Conservation (phyloP, 2,888 invertebrate species). For the Mesochorus sp. region DNA sequence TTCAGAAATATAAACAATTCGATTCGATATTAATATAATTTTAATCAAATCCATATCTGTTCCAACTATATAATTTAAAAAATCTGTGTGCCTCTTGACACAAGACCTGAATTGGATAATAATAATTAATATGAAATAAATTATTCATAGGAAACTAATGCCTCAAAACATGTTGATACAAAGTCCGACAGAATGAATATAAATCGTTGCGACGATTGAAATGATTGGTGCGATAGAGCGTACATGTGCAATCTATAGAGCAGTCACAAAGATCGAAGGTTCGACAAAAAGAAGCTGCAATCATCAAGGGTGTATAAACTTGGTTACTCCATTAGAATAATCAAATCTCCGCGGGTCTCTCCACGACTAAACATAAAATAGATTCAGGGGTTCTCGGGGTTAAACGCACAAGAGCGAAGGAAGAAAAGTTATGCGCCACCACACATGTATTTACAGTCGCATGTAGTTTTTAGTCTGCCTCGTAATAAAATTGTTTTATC, state of each 20-base stretch:
- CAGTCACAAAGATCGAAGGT: slow-evolving; percentile 29
- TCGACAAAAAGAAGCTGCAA: slow-evolving; percentile 11
- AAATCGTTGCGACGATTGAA: slow-evolving; percentile 18
- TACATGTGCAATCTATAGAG: slow-evolving; percentile 29
- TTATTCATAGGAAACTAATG: no score
- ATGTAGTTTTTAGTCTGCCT: no score
- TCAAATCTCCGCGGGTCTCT: slow-evolving; percentile 73
- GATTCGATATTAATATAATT: no score
- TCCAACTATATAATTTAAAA: no score
- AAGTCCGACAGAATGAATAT: not conserved
- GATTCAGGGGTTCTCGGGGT: slow-evolving; percentile 65
- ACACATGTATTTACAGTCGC: not conserved
- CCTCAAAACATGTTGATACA: slow-evolving; percentile 2
- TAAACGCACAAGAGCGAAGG: slow-evolving; percentile 69
- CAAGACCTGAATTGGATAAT: no score
- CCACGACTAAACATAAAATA: slow-evolving; percentile 43
- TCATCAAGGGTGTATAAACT: slow-evolving; percentile 55
- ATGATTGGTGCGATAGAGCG: slow-evolving; percentile 36
- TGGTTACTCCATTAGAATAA: slow-evolving; percentile 78
- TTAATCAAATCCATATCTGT: no score
- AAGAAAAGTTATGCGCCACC: slow-evolving; percentile 66
- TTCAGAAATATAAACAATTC: not conserved
- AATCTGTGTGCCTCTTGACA: no score
- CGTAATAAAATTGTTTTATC: no score
- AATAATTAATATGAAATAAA: no score